These are phyloP conservation scores for Triplophysa yarkandensis DNA, from an alignment of 2,797 vertebrate species.

Conservation along the genomic window DNA sequence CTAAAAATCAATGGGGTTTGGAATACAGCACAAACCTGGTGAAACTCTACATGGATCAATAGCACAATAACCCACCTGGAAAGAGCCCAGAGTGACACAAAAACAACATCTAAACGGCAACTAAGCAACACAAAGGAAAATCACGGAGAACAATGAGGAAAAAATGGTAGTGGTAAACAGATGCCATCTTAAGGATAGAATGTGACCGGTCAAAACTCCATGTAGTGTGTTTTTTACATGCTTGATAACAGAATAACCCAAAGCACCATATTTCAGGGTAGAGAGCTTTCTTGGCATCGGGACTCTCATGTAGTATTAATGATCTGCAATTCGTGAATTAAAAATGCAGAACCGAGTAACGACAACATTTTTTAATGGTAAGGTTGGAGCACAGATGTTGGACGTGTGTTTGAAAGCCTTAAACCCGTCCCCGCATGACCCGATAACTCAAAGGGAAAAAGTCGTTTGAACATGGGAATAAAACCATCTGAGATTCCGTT, in stretches of 20 bases:
- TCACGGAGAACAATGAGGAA: slow-evolving; percentile 5
- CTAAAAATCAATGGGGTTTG: slow-evolving; percentile 71
- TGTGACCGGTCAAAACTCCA: slow-evolving; percentile 41
- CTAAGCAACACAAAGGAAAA: slow-evolving; percentile 27
- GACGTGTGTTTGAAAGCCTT: slow-evolving; percentile 22
- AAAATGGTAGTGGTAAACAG: slow-evolving; percentile 18
- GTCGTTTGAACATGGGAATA: slow-evolving; percentile 5
- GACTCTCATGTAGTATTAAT: slow-evolving; percentile 62
- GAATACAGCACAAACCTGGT: slow-evolving; percentile 65
- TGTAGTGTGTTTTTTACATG: slow-evolving; percentile 52
- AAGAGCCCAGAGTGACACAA: slow-evolving; percentile 56
- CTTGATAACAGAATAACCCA: slow-evolving; percentile 21
- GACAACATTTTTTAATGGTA: slow-evolving; percentile 49
- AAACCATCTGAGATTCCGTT: slow-evolving; percentile 25
- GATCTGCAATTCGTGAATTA: slow-evolving; percentile 62
- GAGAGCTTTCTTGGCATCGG: slow-evolving; percentile 46
- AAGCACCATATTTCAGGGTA: slow-evolving; percentile 56
- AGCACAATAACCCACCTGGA: slow-evolving; percentile 66
- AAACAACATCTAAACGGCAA: slow-evolving; percentile 30
- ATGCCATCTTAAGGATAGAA: slow-evolving; percentile 46
- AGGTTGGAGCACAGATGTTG: slow-evolving; percentile 10
- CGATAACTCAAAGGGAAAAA: slow-evolving; percentile 17
- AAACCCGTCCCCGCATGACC: slow-evolving; percentile 26
- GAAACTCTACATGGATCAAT: slow-evolving; percentile 74
- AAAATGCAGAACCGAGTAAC: slow-evolving; percentile 41